Base-by-base conservation (phyloP, 2,888 invertebrate species). In the Pristionchus arcanus region DNA sequence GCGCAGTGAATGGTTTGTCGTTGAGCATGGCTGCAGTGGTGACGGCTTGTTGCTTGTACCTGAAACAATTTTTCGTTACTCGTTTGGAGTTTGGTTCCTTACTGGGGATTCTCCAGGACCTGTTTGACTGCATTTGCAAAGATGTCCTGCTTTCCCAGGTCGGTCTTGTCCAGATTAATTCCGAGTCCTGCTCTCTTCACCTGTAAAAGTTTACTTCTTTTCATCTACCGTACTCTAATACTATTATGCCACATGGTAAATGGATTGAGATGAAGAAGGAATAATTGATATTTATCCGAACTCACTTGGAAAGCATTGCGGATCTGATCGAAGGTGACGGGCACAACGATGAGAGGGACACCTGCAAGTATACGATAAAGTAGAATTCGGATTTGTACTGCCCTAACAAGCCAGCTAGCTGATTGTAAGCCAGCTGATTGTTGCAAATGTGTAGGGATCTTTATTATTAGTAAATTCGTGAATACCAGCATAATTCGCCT, bases 271-370 rank as follows among this genome's bases (percentile, higher is more conserved):
- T n/a, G n/a, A n/a, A n/a, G n/a, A n/a, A n/a, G n/a, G n/a, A n/a
- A n/a, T n/a, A n/a, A n/a, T n/a, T n/a, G n/a, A n/a, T n/a, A n/a
- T n/a, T n/a, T n/a, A n/a, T n/a, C n/a, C n/a, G n/a, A n/a, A n/a
- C 94, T 42, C 42, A 49, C 42, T 49, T 49, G 42, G 90, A 95
- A 94, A 19, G 95, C 93, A 87, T 95, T 95, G 85, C 95, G 95
- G 85, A 94, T 93, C 93, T 96, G 96, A 92, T 96, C 96, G 49
- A 95, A 95, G 90, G 95, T 95, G 37, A 96, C 93, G 7, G 96
- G 96, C 71, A 95, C 93, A 9, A 95, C 95, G 2, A 96, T 94
- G 90, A 96, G 94, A 13, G 96, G 96, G 31, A 96, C 95, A 66
- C 95, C 95, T 90, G 37, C n/a, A n/a, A n/a, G n/a, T n/a, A n/a